Percentiles rank a stretch among this genome's conserved stretches.
These are phyloP conservation scores for Opisthograptis luteolata DNA, from an alignment of 2,888 invertebrate species.

Conservation along the genomic window DNA sequence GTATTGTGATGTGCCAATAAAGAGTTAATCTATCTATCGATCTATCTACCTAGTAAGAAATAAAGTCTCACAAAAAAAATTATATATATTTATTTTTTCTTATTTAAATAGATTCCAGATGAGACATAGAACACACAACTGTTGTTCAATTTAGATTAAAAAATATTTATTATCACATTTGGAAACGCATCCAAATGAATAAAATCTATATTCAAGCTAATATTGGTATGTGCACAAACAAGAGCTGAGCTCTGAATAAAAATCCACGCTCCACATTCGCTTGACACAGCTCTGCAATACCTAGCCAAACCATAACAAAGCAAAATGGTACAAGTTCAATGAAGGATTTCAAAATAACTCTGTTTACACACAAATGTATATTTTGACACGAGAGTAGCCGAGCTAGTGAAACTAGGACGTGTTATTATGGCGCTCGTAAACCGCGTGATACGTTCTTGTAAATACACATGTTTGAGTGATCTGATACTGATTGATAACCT, in stretches of 20 bases:
- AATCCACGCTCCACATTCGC: background rate
- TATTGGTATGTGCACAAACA: too few species aligned
- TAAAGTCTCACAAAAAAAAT: too few species aligned
- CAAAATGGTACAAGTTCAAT: conserved; percentile 15
- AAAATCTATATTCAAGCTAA: too few species aligned
- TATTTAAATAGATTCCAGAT: too few species aligned
- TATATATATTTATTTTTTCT: too few species aligned
- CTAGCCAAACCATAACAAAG: background rate
- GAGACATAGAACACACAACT: too few species aligned
- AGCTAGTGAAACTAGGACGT: conserved; percentile 46
- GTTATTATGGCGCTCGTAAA: conserved; percentile 50
- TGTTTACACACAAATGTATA: conserved; percentile 27
- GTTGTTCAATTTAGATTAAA: too few species aligned
- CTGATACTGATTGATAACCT: conserved; percentile 26
- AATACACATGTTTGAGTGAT: conserved; percentile 47
- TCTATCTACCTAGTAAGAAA: too few species aligned
- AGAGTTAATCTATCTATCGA: too few species aligned
- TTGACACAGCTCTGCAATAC: background rate
- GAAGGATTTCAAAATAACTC: conserved; percentile 22
- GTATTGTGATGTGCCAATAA: too few species aligned
- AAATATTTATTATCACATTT: too few species aligned
- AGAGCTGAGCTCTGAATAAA: background rate
- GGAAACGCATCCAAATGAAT: too few species aligned
- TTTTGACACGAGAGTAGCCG: conserved; percentile 23
- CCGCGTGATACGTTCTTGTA: conserved; percentile 50